Evolutionary conservation across 2,888 invertebrate genomes (phyloP), one percentile per base, ranked within the genome.

Genomic region (Aleiodes leptofemur): DNA sequence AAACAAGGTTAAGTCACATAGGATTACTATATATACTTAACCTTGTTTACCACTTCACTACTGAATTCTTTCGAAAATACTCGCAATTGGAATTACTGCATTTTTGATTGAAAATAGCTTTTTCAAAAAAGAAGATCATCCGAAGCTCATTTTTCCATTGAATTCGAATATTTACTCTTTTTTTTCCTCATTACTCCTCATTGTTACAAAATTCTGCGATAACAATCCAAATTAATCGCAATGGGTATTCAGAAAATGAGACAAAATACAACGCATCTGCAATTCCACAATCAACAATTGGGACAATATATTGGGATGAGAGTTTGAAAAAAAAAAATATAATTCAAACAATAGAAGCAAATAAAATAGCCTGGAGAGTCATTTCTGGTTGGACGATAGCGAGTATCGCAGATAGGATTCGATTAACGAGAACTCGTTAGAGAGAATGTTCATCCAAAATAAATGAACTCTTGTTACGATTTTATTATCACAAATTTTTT

Each of bases 341-440:
- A 51, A 61, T 16, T 23, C 14, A 51, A n/a, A 48, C 31, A 70
- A 59, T 31, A 16, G 23, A 51, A 74, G 70, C 56, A 72, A 66
- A 23, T 55, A 31, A 56, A 57, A 16, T 66, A 48, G 29, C 56
- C 8, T 16, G 61, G n/a, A 4, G 38, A 11, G 31, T 23, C 48
- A 59, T 57, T 71, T 57, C 48, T 48, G 59, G 50, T 57, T 48
- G 48, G 43, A 59, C 8, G 23, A 50, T 43, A 8, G 43, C 9
- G 11, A 4, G 59, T 71, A 64, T 51, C 59, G 50, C 51, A 13
- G 64, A 64, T 53, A 38, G 34, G 38, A 55, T n/a, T 57, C 11
- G 31, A 34, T 31, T 72, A 64, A 72, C 61, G 23, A 61, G 16
- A 34, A 11, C 51, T 72, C 72, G 51, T 72, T 72, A 72, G 53